phyloP scores from a whole-genome alignment of 2,797 vertebrate species.

The Myotis vivesi region DNA sequence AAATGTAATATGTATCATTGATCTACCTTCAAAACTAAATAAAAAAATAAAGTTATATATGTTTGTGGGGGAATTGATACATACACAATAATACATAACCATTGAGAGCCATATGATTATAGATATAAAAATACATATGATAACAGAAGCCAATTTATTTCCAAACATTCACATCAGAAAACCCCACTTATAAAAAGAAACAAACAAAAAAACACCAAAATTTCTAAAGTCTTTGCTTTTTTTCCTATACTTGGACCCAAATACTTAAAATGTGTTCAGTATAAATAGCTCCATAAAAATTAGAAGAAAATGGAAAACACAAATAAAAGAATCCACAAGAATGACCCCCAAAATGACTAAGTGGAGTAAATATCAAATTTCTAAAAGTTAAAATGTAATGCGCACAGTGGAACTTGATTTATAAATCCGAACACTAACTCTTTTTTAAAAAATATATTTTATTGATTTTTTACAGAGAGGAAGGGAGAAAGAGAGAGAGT shows the following conservation, averaged over 20 bases:
- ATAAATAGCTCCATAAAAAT: neutral
- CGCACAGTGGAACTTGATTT: neutral
- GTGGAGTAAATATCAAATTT: neutral
- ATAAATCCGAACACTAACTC: neutral
- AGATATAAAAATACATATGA: neutral
- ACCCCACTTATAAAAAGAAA: neutral
- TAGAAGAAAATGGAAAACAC: neutral
- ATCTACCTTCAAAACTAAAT: neutral
- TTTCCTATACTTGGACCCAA: neutral
- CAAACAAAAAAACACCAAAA: neutral
- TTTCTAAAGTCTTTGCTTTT: neutral
- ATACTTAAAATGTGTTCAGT: conserved; percentile 18
- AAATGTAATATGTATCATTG: neutral
- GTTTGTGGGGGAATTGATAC: neutral
- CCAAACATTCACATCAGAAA: conserved; percentile 27
- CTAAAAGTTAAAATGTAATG: neutral
- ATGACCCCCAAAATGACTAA: neutral
- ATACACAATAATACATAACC: neutral
- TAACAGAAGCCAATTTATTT: neutral
- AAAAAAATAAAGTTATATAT: neutral
- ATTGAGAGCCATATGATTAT: neutral
- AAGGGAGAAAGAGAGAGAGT: no score
- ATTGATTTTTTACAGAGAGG: no score
- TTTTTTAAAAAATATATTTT: neutral
- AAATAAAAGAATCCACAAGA: neutral